Evolutionary conservation across 2,888 invertebrate genomes (phyloP).

Genomic region (Epinotia bilunana): DNA sequence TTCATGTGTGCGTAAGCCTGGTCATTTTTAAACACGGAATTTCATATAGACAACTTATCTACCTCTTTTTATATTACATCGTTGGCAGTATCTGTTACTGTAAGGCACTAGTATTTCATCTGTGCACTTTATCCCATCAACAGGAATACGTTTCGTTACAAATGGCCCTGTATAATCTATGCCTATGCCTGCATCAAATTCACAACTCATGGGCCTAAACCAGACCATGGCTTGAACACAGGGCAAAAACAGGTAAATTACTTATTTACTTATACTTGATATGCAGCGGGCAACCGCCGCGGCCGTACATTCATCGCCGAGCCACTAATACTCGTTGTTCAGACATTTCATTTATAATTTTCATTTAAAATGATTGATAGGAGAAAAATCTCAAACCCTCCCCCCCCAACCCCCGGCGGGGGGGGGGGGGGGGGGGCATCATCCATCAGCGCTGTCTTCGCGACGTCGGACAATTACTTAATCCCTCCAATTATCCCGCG

Average conservation of each 20-base stretch:
- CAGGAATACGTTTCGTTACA: too few species aligned
- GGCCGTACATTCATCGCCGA: slow-evolving; percentile 17
- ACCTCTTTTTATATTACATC: too few species aligned
- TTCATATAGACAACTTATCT: too few species aligned
- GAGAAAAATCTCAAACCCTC: slow-evolving; percentile 41
- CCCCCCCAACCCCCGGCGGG: background rate
- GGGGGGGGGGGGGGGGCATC: background rate
- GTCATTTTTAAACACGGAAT: too few species aligned
- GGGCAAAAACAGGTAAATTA: background rate
- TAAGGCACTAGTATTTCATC: too few species aligned
- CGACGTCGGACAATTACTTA: slow-evolving; percentile 42
- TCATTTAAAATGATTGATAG: slow-evolving; percentile 41
- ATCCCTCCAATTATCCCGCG: slow-evolving; percentile 39
- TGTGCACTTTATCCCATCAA: too few species aligned
- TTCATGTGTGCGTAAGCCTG: too few species aligned
- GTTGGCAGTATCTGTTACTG: too few species aligned
- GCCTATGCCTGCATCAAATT: too few species aligned
- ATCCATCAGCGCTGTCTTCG: slow-evolving; percentile 42
- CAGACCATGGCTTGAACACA: background rate
- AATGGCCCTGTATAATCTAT: too few species aligned
- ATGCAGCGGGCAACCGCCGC: background rate
- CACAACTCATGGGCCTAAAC: too few species aligned
- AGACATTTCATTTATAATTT: too few species aligned
- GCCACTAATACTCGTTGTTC: slow-evolving; percentile 22
- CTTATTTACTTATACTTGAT: background rate